phyloP scores from a whole-genome alignment of 2,888 invertebrate species.

The Xanthia togata region DNA sequence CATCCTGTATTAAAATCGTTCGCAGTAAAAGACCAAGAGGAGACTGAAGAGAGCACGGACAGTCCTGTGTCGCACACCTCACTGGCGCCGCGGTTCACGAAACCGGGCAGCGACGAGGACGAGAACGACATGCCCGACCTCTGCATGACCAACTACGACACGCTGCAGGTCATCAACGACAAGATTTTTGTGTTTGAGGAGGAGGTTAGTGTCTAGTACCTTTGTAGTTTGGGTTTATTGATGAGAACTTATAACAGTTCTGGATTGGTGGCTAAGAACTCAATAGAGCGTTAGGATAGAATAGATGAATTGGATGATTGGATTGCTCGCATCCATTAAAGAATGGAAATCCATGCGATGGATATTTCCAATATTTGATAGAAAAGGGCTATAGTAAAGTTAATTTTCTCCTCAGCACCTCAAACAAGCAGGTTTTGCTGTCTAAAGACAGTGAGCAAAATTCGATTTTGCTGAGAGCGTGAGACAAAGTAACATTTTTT shows the following conservation, averaged over 20 bases:
- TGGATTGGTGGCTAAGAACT: not conserved
- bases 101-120: slow-evolving; percentile 71
- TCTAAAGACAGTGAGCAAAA: no score
- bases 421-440: no score
- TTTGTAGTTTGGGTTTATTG: not conserved
- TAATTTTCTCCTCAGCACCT: no score
- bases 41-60: slow-evolving; percentile 60
- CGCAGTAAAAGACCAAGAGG: slow-evolving; percentile 59
- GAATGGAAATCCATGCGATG: no score
- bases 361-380: no score
- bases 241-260: not conserved
- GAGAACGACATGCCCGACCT: slow-evolving; percentile 90
- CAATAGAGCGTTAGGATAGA: not conserved
- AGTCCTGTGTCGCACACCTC: slow-evolving; percentile 71
- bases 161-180: slow-evolving; percentile 91
- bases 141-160: slow-evolving; percentile 92
- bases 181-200: slow-evolving; percentile 87
- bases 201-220: slow-evolving; percentile 75
- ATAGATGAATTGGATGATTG: not conserved
- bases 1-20: not conserved
- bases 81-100: slow-evolving; percentile 78
- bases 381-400: no score
- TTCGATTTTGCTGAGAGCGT: no score
- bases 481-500: no score
- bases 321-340: not conserved